A percentile compares a stretch with the other conserved stretches of the same genome.
phyloP scores from a whole-genome alignment of 2,888 invertebrate species.

The Venusia cambrica region DNA sequence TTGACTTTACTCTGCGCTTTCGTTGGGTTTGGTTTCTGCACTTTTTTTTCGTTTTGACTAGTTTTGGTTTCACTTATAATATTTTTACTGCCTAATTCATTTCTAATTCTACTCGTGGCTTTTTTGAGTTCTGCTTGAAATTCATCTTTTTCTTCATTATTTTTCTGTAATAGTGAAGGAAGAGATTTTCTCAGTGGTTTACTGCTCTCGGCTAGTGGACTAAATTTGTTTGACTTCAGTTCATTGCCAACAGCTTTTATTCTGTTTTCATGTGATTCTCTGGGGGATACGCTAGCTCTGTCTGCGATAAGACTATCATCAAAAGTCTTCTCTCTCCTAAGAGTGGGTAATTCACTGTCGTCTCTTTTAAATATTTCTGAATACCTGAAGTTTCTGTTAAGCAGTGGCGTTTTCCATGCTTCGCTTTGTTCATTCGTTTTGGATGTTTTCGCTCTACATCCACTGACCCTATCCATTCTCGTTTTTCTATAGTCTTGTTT shows the following conservation, averaged over 20 bases:
- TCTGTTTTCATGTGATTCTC: conserved; percentile 54
- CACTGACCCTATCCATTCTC: conserved; percentile 71
- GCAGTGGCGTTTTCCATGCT: conserved; percentile 70
- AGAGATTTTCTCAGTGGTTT: conserved; percentile 77
- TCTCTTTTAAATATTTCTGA: conserved; percentile 74
- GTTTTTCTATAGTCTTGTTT: conserved; percentile 73
- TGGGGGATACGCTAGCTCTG: conserved; percentile 57
- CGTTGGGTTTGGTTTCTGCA: conserved; percentile 68
- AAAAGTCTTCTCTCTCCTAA: conserved; percentile 76
- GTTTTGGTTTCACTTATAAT: conserved; percentile 71
- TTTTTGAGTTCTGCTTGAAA: conserved; percentile 77
- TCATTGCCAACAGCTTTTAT: conserved; percentile 60
- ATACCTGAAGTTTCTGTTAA: conserved; percentile 71
- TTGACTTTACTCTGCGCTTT: conserved; percentile 71
- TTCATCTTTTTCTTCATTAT: conserved; percentile 79
- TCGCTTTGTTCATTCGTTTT: conserved; percentile 67
- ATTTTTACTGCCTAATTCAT: conserved; percentile 69
- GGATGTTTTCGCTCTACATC: conserved; percentile 71
- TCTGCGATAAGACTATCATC: conserved; percentile 66
- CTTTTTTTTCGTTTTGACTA: conserved; percentile 66
- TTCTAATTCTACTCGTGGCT: conserved; percentile 76
- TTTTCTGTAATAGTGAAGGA: conserved; percentile 73
- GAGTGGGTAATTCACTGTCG: conserved; percentile 53
- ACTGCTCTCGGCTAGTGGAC: conserved; percentile 53
- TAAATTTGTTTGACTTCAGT: conserved; percentile 52